Conservation (phyloP, 2,797 vertebrate species). For the Bradypodion pumilum region DNA sequence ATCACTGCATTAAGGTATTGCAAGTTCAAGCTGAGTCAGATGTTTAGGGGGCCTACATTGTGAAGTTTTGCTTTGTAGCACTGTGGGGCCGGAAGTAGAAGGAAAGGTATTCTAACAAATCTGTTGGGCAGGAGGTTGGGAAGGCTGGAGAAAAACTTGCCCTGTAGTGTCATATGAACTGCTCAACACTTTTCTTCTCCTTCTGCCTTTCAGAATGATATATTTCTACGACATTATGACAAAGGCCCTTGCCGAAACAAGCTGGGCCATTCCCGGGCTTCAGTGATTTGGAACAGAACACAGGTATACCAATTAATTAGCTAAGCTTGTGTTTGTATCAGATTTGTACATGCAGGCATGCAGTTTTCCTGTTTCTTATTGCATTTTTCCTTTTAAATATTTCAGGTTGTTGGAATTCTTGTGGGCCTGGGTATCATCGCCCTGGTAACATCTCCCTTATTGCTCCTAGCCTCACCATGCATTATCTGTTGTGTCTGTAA, state of each 20-base stretch:
- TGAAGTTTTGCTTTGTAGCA: background rate
- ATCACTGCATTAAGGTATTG: no score
- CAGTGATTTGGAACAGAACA: constrained; percentile 97
- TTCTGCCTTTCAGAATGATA: constrained; percentile 89
- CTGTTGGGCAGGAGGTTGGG: no score
- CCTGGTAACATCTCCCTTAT: constrained; percentile 91
- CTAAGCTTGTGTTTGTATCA: background rate
- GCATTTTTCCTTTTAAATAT: background rate
- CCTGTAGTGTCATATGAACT: background rate
- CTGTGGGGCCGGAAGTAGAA: no score
- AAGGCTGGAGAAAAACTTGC: background rate
- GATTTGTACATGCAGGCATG: accelerated
- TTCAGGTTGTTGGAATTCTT: constrained; percentile 94
- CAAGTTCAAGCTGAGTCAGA: constrained; percentile 21
- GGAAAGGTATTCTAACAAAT: background rate
- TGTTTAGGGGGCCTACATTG: constrained; percentile 26
- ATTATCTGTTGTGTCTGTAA: constrained; percentile 96
- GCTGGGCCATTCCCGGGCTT: constrained; percentile 95
- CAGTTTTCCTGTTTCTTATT: constrained; percentile 19
- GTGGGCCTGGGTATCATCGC: constrained; percentile 91
- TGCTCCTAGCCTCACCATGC: constrained; percentile 93
- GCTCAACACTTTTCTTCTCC: constrained; percentile 37
- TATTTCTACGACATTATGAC: constrained; percentile 97
- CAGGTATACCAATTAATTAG: constrained; percentile 80
- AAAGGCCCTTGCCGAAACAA: constrained; percentile 96